phyloP scores from a whole-genome alignment of 1,140 invertebrate genomes.

The Zaprionus kolodkinae region DNA sequence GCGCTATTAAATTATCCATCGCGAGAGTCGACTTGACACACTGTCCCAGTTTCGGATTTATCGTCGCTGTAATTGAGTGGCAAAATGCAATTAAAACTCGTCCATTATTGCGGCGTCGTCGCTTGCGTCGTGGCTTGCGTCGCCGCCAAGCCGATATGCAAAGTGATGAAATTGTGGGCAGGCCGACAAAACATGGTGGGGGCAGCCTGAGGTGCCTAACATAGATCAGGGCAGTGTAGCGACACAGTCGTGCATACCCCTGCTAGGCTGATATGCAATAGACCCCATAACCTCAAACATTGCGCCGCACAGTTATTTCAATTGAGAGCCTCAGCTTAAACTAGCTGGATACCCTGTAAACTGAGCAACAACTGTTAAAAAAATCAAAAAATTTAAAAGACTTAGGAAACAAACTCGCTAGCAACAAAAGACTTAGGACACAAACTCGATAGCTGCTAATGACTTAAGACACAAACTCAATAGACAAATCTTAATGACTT shows the following conservation, averaged over 20 bases:
- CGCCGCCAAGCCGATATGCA: not conserved
- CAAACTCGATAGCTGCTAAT: not conserved
- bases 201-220: not conserved
- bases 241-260: not conserved
- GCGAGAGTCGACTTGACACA: conserved; percentile 64
- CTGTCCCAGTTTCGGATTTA: conserved; percentile 70
- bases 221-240: not conserved
- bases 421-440: not conserved
- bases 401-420: not conserved
- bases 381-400: not conserved
- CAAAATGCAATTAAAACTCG: conserved; percentile 72
- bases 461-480: not conserved
- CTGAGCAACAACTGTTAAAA: not conserved
- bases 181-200: not conserved
- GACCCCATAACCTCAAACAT: too few species aligned
- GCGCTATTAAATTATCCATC: conserved; percentile 63
- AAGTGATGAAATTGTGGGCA: conserved; percentile 22
- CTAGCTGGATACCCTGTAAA: not conserved
- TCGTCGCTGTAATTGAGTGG: conserved; percentile 65
- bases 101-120: conserved; percentile 36
- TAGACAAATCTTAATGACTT: not conserved
- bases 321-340: not conserved
- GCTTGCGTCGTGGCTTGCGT: not conserved
- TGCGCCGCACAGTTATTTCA: too few species aligned
- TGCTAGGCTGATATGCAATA: not conserved